Percentiles rank a stretch among this genome's conserved stretches.
Evolutionary conservation across 35 echinoderm and acorn worm genomes (phyloP).

Genomic region (Ophiothrix spiculata): DNA sequence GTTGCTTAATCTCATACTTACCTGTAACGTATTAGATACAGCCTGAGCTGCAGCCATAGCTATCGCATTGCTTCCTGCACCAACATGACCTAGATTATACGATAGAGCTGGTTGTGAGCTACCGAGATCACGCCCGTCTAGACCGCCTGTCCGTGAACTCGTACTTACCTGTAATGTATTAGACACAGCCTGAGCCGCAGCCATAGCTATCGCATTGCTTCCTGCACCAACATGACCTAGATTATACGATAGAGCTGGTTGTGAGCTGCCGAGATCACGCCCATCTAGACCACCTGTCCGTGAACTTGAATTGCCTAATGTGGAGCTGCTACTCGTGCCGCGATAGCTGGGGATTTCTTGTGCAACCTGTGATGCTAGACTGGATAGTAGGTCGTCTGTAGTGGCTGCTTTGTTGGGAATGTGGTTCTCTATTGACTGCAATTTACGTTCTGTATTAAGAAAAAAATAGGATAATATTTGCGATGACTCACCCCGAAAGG

Average conservation of each 20-base stretch:
- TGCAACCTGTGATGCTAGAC: slow-evolving; percentile 50
- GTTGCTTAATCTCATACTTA: no score
- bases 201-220: slow-evolving; percentile 87
- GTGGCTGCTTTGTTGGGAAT: slow-evolving; percentile 55
- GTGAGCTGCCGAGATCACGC: slow-evolving; percentile 13
- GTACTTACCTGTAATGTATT: slow-evolving; percentile 98
- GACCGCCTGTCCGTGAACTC: neutral
- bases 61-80: slow-evolving; percentile 83
- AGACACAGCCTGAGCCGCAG: slow-evolving; percentile 94
- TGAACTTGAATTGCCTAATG: neutral
- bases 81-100: slow-evolving; percentile 81
- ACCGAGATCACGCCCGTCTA: slow-evolving; percentile 10
- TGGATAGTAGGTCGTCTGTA: slow-evolving; percentile 75
- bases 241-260: slow-evolving; percentile 76
- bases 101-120: slow-evolving; percentile 59
- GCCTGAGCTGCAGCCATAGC: slow-evolving; percentile 96
- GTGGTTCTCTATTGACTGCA: slow-evolving; percentile 48
- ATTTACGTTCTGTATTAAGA: neutral
- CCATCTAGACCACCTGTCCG: neutral
- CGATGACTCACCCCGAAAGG: no score
- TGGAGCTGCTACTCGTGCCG: neutral
- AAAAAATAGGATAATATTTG: no score
- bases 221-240: slow-evolving; percentile 82
- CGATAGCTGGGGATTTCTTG: slow-evolving; percentile 63
- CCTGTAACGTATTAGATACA: slow-evolving; percentile 97